Base-by-base conservation (phyloP, 2,888 invertebrate genomes). In the Drosophila barbarae region DNA sequence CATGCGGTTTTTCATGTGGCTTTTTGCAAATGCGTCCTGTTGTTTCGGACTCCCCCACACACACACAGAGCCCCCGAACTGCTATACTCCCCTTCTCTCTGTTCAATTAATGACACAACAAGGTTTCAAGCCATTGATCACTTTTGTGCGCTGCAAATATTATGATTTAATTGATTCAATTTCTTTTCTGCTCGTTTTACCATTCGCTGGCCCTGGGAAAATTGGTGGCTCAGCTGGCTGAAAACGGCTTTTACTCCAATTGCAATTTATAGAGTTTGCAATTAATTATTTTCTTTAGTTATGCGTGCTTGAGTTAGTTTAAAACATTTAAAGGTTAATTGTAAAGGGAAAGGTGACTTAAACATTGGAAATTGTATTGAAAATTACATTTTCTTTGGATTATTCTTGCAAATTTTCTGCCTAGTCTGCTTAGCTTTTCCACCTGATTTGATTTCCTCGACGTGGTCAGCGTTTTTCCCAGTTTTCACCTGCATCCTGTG, bases 1-100 rank as follows among this genome's bases (percentile, higher is more conserved):
- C 84, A 85, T 85, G 85, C 71, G 81, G 81, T 80, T 85, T 68
- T 73, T 74, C 80, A 69, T 82, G 83, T 75, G 85, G 80, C 79
- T 83, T 78, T 67, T 69, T 81, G 73, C 79, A 82, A 79, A 84
- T 78, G 83, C 71, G 70, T 77, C 82, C 84, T 77, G 63, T 64
- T 53, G 38, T 30, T 30, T 30, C 9, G 9, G 4, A 30, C 30
- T 30, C 28, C 9, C 28, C 28, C 23, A 2, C 23, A 23, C 23
- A 30, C 28, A 3, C 26, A 26, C 26, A 6, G 0, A 26, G 21
- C 18, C 18, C 18, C 21, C 6, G 5, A 28, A 28, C 7, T 9
- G 2, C 3, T 30, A 6, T 12, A 32, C 34, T n/a, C 18, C 18
- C 18, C 34, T 34, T 34, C 13, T n/a, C 6, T 13, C 13, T 13